Evolutionary conservation across 2,888 invertebrate species (phyloP).

Genomic region (Melieria crassipennis): DNA sequence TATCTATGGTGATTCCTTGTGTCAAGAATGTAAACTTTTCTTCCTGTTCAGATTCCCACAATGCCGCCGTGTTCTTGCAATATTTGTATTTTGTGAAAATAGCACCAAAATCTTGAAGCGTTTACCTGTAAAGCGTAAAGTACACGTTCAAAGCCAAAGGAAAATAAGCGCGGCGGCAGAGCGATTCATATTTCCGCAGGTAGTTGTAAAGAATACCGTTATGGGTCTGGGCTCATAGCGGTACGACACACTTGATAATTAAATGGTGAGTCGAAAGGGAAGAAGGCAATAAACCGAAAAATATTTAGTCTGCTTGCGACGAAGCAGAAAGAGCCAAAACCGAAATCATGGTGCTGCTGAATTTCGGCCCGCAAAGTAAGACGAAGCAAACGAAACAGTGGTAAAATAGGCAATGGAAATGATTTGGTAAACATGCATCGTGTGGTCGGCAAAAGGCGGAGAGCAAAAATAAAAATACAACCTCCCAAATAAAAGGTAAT

Average conservation of each 20-base stretch:
- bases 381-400: too few relatives aligned
- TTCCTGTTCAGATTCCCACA: too few relatives aligned
- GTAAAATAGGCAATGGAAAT: neutral
- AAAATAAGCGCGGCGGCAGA: neutral
- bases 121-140: neutral
- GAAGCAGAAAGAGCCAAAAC: too few relatives aligned
- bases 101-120: neutral
- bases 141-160: neutral
- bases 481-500: too few relatives aligned
- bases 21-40: too few relatives aligned
- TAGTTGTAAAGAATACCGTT: constrained; percentile 18
- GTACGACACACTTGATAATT: constrained; percentile 9
- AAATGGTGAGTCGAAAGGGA: neutral
- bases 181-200: too few relatives aligned
- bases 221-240: neutral
- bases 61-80: too few relatives aligned
- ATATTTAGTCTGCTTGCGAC: neutral
- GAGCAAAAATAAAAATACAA: neutral
- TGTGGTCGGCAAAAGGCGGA: neutral
- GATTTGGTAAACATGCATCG: too few relatives aligned
- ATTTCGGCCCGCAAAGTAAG: too few relatives aligned
- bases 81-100: too few relatives aligned
- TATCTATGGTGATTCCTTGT: too few relatives aligned
- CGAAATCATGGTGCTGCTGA: too few relatives aligned
- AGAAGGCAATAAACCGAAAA: neutral